Percentiles rank a stretch among this genome's conserved stretches.
Conservation (phyloP, 1,140 invertebrate genomes). For the Choristoneura fumiferana region DNA sequence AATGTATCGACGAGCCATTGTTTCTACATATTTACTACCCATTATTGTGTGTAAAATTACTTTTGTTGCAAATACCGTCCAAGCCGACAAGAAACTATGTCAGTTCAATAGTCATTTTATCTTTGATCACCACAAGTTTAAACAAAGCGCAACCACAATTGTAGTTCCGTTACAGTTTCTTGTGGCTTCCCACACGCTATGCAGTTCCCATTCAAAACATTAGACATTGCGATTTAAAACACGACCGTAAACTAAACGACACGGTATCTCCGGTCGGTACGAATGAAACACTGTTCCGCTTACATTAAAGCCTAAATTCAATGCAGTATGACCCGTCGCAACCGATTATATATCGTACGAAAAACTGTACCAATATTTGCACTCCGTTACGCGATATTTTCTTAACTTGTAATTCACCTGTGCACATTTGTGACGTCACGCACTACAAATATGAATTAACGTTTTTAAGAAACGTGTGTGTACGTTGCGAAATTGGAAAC, state of each 20-base stretch:
- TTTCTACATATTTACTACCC: too few relatives aligned
- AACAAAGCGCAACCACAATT: too few relatives aligned
- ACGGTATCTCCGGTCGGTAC: not conserved
- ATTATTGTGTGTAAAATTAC: too few relatives aligned
- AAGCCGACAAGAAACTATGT: too few relatives aligned
- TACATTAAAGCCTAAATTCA: not conserved
- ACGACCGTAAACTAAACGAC: not conserved
- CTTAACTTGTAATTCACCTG: constrained; percentile 3
- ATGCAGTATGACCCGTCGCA: not conserved
- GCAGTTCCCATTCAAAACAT: constrained; percentile 2
- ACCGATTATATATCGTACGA: not conserved
- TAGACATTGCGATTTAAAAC: not conserved
- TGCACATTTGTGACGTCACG: constrained; percentile 10
- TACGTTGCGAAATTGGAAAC: not conserved
- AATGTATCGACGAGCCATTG: too few relatives aligned
- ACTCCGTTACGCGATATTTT: constrained; percentile 2
- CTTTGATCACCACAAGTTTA: too few relatives aligned
- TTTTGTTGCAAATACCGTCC: too few relatives aligned
- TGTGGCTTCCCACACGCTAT: constrained; percentile 7
- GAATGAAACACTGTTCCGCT: not conserved
- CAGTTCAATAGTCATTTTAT: too few relatives aligned
- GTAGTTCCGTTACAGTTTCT: not conserved
- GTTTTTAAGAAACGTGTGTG: not conserved
- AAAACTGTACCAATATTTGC: constrained; percentile 16
- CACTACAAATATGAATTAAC: not conserved